Evolutionary conservation across 2,113 vertebrate genomes (phyloP).

Genomic region (Coturnix japonica): DNA sequence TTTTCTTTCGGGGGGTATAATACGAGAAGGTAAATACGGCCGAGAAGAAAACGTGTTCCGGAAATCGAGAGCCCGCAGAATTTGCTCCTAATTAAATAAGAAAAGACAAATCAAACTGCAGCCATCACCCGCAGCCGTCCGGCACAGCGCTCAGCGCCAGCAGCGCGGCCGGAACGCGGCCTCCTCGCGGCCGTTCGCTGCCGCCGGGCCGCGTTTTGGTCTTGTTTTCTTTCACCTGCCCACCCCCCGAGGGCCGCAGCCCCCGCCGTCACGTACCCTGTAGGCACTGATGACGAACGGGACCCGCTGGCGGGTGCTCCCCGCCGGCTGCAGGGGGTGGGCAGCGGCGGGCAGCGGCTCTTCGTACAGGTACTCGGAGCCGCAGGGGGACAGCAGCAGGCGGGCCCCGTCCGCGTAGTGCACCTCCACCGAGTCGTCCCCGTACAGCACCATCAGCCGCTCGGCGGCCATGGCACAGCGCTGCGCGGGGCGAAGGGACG

Average conservation of each 20-base stretch:
- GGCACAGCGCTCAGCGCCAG: too few species aligned
- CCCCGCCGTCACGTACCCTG: constrained; percentile 69
- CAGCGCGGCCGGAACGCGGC: too few species aligned
- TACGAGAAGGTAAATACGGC: constrained; percentile 84
- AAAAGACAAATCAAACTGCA: background rate
- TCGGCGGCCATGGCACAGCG: constrained; percentile 29
- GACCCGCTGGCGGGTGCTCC: constrained; percentile 82
- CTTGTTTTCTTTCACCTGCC: too few species aligned
- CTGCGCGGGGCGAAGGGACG: too few species aligned
- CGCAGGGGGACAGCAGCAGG: constrained; percentile 87
- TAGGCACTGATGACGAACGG: constrained; percentile 84
- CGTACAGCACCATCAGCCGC: constrained; percentile 80
- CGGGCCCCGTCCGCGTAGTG: constrained; percentile 75
- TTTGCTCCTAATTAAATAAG: constrained; percentile 71
- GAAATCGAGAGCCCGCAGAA: constrained; percentile 83
- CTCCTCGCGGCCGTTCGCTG: too few species aligned
- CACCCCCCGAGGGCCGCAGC: accelerated
- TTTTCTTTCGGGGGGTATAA: constrained; percentile 80
- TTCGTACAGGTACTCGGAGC: constrained; percentile 83
- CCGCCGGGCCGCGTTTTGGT: too few species aligned
- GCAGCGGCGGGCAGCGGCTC: constrained; percentile 57
- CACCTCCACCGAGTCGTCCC: constrained; percentile 84
- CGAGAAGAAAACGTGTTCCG: constrained; percentile 83
- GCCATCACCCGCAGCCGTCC: accelerated
- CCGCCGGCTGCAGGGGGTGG: constrained; percentile 75